These are phyloP conservation scores for Odontophorus gujanensis DNA, from an alignment of 2,113 vertebrate genomes.

Conservation along the genomic window DNA sequence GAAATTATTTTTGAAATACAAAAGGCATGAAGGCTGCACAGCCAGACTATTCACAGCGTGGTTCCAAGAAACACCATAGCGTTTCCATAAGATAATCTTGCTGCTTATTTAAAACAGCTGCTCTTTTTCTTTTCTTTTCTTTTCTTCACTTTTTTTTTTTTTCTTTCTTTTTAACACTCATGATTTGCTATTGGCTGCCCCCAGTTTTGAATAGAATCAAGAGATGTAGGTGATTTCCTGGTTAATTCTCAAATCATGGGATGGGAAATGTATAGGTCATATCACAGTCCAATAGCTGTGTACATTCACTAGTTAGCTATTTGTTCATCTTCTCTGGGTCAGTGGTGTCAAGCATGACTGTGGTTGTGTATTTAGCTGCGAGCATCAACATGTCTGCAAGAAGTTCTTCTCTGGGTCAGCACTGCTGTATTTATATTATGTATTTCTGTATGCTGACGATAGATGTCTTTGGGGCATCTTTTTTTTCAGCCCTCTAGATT, in stretches of 20 bases:
- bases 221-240: slow-evolving; percentile 27
- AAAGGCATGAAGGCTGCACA: slow-evolving; percentile 21
- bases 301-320: slow-evolving; percentile 59
- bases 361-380: slow-evolving; percentile 50
- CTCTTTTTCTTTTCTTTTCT: neutral
- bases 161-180: neutral
- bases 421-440: neutral
- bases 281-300: slow-evolving; percentile 16
- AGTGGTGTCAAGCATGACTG: slow-evolving; percentile 33
- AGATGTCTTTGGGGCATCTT: neutral
- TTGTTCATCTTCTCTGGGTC: slow-evolving; percentile 35
- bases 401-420: neutral
- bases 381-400: neutral
- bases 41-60: slow-evolving; percentile 29
- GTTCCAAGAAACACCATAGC: slow-evolving; percentile 34
- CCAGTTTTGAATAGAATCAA: neutral
- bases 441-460: neutral
- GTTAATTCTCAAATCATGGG: slow-evolving; percentile 45
- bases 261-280: slow-evolving; percentile 18
- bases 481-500: neutral
- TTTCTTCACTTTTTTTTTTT: too few species aligned
- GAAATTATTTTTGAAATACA: slow-evolving; percentile 52
- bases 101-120: slow-evolving; percentile 39
- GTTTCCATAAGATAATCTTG: slow-evolving; percentile 14
- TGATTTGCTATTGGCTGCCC: neutral